phyloP scores from a whole-genome alignment of 2,113 vertebrate genomes.

The Hyperopisus bebe region DNA sequence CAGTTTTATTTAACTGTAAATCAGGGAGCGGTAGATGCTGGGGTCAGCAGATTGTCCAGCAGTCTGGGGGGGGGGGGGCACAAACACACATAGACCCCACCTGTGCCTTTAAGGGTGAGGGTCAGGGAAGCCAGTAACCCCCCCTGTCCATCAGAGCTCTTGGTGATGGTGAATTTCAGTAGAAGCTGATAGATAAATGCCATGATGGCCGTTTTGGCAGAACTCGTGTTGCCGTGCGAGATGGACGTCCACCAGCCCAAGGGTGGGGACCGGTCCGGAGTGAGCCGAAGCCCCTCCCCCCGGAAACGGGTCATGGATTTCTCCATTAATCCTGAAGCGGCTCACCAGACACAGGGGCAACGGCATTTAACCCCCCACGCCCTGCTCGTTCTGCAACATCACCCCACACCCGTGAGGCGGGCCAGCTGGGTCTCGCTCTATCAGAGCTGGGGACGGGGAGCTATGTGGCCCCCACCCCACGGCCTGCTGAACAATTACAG shows the following conservation, averaged over 20 bases:
- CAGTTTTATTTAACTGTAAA: conserved; percentile 46
- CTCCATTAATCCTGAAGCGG: conserved; percentile 49
- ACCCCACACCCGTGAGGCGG: conserved; percentile 37
- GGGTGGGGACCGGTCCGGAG: background rate
- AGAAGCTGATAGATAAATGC: background rate
- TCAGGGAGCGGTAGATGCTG: conserved; percentile 20
- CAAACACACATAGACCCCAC: background rate
- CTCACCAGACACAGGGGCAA: conserved; percentile 44
- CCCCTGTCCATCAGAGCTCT: background rate
- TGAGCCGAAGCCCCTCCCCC: conserved; percentile 31
- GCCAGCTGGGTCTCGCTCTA: conserved; percentile 40
- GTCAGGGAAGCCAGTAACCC: background rate
- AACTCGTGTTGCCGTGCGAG: background rate
- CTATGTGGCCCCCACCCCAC: conserved; percentile 28
- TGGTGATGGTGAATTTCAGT: background rate
- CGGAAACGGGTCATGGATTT: conserved; percentile 51
- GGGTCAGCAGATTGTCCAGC: background rate
- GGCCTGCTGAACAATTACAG: background rate
- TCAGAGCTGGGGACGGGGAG: conserved; percentile 41
- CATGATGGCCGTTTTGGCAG: background rate
- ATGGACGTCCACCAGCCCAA: conserved; percentile 19
- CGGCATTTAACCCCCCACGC: conserved; percentile 56
- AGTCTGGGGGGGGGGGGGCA: background rate
- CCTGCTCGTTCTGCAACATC: conserved; percentile 36
- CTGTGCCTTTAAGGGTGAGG: background rate